Percentiles rank a stretch among this genome's conserved stretches.
Evolutionary conservation across 1,140 invertebrate species (phyloP).

Genomic region (Pogonus chalceus): DNA sequence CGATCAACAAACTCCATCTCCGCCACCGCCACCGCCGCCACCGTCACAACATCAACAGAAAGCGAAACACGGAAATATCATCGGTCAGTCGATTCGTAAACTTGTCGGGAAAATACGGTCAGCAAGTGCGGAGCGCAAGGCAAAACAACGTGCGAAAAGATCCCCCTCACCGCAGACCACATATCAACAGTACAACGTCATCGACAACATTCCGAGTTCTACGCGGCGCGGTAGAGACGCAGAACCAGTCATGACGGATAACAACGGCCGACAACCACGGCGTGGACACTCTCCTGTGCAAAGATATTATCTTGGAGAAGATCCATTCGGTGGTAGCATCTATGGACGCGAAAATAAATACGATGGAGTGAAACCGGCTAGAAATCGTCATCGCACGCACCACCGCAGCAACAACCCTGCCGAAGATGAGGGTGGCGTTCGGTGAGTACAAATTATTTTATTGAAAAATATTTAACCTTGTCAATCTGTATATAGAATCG

Average conservation of each 20-base stretch:
- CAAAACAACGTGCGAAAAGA: conserved; percentile 39
- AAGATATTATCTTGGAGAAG: conserved; percentile 71
- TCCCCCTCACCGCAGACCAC: conserved; percentile 44
- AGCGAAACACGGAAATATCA: conserved; percentile 31
- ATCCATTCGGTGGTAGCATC: conserved; percentile 69
- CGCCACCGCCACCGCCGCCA: conserved; percentile 39
- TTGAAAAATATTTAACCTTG: background rate
- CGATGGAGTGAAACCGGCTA: conserved; percentile 43
- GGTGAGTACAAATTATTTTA: background rate
- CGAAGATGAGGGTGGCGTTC: conserved; percentile 11
- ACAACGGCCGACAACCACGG: conserved; percentile 24
- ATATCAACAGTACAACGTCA: conserved; percentile 51
- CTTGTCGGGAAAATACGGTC: conserved; percentile 67
- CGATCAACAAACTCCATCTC: conserved; percentile 38
- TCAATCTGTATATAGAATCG: background rate
- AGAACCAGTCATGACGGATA: background rate
- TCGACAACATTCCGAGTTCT: conserved; percentile 42
- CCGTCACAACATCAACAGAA: too few relatives aligned
- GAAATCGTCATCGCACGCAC: conserved; percentile 19
- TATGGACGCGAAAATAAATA: conserved; percentile 72
- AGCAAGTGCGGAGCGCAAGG: conserved; percentile 59
- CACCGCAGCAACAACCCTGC: conserved; percentile 8
- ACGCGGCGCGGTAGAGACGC: conserved; percentile 27
- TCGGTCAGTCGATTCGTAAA: conserved; percentile 60
- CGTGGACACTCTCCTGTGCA: conserved; percentile 44